phyloP scores from a whole-genome alignment of 2,113 vertebrate species.

The Dolichotis patagonum region DNA sequence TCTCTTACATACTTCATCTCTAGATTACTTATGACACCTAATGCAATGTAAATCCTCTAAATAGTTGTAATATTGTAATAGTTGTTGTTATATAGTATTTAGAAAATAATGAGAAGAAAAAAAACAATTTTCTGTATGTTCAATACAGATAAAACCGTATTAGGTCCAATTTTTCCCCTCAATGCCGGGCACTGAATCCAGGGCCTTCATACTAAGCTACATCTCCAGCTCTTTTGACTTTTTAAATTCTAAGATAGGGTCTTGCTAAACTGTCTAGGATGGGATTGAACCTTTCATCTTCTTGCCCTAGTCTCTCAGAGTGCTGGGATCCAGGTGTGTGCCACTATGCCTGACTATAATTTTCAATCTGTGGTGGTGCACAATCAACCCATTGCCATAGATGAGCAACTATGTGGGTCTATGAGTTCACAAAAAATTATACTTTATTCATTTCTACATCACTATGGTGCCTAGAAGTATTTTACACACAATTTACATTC shows the following conservation, averaged over 20 bases:
- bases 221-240: neutral
- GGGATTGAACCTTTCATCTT: neutral
- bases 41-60: neutral
- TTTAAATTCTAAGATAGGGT: neutral
- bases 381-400: neutral
- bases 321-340: neutral
- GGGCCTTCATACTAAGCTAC: neutral
- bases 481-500: slow-evolving; percentile 38
- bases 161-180: neutral
- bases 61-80: neutral
- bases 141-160: neutral
- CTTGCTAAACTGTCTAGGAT: neutral
- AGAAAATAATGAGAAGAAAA: neutral
- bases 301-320: neutral
- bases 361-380: neutral
- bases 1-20: neutral
- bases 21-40: neutral
- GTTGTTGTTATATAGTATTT: neutral
- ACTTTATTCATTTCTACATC: slow-evolving; percentile 27
- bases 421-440: neutral
- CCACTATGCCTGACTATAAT: neutral
- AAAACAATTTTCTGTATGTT: neutral
- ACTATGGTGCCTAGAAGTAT: neutral
- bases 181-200: neutral
- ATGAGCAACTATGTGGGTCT: neutral